These are phyloP conservation scores for Euproctis similis DNA, from an alignment of 2,888 invertebrate genomes.

Conservation along the genomic window DNA sequence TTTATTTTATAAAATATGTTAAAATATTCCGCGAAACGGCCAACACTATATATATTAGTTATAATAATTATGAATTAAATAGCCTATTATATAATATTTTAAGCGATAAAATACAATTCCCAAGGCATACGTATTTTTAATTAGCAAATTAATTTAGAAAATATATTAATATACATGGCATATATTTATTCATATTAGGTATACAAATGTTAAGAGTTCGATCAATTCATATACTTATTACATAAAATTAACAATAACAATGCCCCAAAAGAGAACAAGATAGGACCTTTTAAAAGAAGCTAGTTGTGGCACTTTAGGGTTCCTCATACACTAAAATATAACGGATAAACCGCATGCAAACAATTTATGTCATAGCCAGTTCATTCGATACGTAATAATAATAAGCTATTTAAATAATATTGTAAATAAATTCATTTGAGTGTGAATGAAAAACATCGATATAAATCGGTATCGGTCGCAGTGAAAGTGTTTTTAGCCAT, in stretches of 20 bases:
- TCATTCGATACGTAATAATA: slow-evolving; percentile 24
- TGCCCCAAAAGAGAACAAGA: slow-evolving; percentile 37
- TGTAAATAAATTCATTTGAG: slow-evolving; percentile 55
- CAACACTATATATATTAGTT: no score
- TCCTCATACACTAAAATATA: slow-evolving; percentile 13
- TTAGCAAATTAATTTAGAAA: no score
- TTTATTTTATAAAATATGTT: no score
- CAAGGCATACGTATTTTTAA: no score
- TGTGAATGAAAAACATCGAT: slow-evolving; percentile 40
- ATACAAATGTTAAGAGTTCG: slow-evolving; percentile 7
- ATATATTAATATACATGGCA: no score
- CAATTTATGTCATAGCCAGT: slow-evolving; percentile 36
- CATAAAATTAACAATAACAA: slow-evolving; percentile 28
- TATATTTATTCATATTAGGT: slow-evolving; percentile 1
- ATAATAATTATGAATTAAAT: no score
- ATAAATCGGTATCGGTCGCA: slow-evolving; percentile 36
- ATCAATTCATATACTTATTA: slow-evolving; percentile 5
- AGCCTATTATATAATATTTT: no score
- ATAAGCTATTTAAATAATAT: slow-evolving; percentile 28
- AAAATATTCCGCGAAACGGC: no score
- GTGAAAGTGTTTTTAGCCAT: no score
- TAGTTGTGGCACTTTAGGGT: slow-evolving; percentile 38
- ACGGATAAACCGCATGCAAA: slow-evolving; percentile 21
- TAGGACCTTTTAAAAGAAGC: slow-evolving; percentile 43
- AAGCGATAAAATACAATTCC: no score